phyloP scores from a whole-genome alignment of 2,888 invertebrate species.

The Campaea margaritaria region DNA sequence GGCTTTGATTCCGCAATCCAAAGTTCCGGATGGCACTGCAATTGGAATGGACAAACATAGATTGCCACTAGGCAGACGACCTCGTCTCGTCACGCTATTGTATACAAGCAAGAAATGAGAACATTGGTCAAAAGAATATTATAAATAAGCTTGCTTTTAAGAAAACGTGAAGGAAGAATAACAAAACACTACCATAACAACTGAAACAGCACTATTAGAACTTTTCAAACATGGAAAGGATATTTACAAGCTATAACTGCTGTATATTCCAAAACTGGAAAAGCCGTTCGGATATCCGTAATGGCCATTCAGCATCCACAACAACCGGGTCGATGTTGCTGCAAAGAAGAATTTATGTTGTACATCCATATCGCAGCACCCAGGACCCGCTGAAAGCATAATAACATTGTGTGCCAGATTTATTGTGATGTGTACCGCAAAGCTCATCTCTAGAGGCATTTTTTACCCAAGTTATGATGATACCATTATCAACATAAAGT shows the following conservation, averaged over 20 bases:
- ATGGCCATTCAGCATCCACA: constrained; percentile 48
- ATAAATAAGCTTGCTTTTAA: too few relatives aligned
- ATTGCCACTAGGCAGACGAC: too few relatives aligned
- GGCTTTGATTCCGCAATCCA: too few relatives aligned
- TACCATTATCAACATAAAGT: constrained; percentile 8
- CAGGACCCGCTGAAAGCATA: constrained; percentile 28
- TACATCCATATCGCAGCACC: constrained; percentile 52
- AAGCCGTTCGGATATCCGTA: constrained; percentile 42
- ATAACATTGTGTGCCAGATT: constrained; percentile 55
- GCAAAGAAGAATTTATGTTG: constrained; percentile 69
- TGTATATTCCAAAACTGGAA: constrained; percentile 14
- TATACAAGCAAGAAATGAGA: too few relatives aligned
- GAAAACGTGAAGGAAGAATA: neutral
- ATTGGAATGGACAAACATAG: too few relatives aligned
- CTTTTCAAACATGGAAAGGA: neutral
- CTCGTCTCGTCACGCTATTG: too few relatives aligned
- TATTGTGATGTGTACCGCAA: constrained; percentile 54
- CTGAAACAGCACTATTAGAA: constrained; percentile 1
- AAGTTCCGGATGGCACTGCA: too few relatives aligned
- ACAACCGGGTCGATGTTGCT: constrained; percentile 56
- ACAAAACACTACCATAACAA: neutral
- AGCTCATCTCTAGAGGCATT: constrained; percentile 30
- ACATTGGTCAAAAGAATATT: too few relatives aligned
- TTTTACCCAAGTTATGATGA: constrained; percentile 22
- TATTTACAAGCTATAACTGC: constrained; percentile 14